Evolutionary conservation across 2,888 invertebrate species (phyloP).

Genomic region (Rosalia funebris): DNA sequence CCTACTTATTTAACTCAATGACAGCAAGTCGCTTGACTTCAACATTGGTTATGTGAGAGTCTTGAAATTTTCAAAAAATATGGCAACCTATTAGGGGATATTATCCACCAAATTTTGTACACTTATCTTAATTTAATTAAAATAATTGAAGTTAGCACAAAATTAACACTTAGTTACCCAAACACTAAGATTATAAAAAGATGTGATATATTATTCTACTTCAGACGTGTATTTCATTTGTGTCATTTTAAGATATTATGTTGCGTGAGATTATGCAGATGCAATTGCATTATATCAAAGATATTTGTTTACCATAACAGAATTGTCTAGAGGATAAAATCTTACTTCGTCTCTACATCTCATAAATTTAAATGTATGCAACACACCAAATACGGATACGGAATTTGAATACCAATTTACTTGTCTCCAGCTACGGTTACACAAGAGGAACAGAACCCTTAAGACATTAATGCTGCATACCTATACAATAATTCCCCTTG

Average conservation of each 20-base stretch:
- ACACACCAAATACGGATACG: not conserved
- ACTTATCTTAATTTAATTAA: too few species aligned
- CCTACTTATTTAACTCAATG: too few species aligned
- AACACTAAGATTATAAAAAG: too few species aligned
- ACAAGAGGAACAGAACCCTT: not conserved
- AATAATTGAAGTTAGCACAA: too few species aligned
- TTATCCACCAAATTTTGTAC: too few species aligned
- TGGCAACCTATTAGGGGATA: too few species aligned
- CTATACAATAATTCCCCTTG: too few species aligned
- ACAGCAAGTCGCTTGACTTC: too few species aligned
- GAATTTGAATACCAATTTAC: conserved; percentile 5
- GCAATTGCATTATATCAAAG: conserved; percentile 10
- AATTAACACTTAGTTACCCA: too few species aligned
- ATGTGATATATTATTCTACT: too few species aligned
- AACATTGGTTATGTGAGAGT: too few species aligned
- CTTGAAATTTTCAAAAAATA: too few species aligned
- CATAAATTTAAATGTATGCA: conserved; percentile 11
- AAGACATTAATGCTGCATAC: not conserved
- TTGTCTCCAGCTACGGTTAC: not conserved
- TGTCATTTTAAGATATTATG: not conserved
- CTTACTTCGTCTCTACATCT: conserved; percentile 5
- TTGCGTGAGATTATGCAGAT: not conserved
- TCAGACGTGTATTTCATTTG: not conserved
- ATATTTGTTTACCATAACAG: conserved; percentile 5
- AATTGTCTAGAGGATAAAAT: conserved; percentile 7